phyloP scores from a whole-genome alignment of 1,140 invertebrate genomes.

The Macrotrachela quadricornifera region DNA sequence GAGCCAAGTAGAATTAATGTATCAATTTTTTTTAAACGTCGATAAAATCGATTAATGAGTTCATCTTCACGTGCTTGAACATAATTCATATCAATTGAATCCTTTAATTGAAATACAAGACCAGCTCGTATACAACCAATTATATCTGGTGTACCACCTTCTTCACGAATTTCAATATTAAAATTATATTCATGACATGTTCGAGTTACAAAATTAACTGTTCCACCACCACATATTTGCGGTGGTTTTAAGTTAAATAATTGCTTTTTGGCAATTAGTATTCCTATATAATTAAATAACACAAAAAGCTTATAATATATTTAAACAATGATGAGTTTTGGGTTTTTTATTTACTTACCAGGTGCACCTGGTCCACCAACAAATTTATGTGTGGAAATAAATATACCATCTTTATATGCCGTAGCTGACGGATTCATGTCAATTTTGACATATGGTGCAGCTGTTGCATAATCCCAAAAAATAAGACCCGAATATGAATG shows the following conservation, averaged over 20 bases:
- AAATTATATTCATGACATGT: constrained; percentile 37
- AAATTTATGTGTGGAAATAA: constrained; percentile 73
- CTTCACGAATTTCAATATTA: constrained; percentile 48
- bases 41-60: background rate
- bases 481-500: constrained; percentile 58
- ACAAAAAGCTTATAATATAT: constrained; percentile 67
- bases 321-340: too few species aligned
- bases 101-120: constrained; percentile 61
- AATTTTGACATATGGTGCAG: constrained; percentile 53
- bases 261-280: constrained; percentile 44
- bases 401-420: constrained; percentile 62
- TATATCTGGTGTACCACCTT: constrained; percentile 59
- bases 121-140: constrained; percentile 63
- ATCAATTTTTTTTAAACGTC: background rate
- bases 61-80: constrained; percentile 48
- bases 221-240: constrained; percentile 37
- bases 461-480: constrained; percentile 68
- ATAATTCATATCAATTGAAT: constrained; percentile 42
- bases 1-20: constrained; percentile 43
- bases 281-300: constrained; percentile 49
- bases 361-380: constrained; percentile 68
- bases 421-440: constrained; percentile 53
- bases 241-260: constrained; percentile 38
- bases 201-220: constrained; percentile 40
- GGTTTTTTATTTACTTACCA: too few species aligned